phyloP scores from a whole-genome alignment of 2,113 vertebrate genomes.

The Bos javanicus region DNA sequence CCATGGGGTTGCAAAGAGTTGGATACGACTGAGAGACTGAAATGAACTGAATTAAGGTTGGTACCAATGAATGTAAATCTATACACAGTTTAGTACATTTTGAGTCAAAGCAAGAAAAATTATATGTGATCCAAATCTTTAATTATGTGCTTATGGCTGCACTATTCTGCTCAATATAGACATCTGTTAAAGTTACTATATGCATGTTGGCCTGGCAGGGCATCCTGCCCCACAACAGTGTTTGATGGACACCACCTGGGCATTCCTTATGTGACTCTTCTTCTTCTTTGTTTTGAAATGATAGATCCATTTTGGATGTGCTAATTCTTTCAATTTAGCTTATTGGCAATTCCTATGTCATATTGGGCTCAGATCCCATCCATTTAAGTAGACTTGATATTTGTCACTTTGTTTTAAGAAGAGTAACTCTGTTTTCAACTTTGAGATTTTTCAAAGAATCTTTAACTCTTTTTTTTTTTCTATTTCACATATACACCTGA shows the following conservation, averaged over 20 bases:
- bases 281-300: conserved; percentile 2
- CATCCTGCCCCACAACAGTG: not conserved
- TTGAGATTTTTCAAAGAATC: not conserved
- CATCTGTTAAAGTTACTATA: not conserved
- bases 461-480: not conserved
- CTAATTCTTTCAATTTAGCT: not conserved
- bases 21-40: not conserved
- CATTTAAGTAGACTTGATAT: not conserved
- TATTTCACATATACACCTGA: not conserved
- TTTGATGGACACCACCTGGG: not conserved
- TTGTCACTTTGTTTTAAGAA: not conserved
- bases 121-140: not conserved
- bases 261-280: not conserved
- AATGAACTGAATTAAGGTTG: not conserved
- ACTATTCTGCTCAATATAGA: not conserved
- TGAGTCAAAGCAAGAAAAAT: not conserved
- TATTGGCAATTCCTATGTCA: not conserved
- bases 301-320: not conserved
- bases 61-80: not conserved
- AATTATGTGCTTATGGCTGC: not conserved
- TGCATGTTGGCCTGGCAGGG: not conserved
- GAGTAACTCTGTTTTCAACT: not conserved
- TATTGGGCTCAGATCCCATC: not conserved
- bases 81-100: not conserved
- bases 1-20: not conserved